Percentiles rank a stretch among this genome's conserved stretches.
Conservation (phyloP, 2,797 vertebrate genomes). For the Cuculus canorus region DNA sequence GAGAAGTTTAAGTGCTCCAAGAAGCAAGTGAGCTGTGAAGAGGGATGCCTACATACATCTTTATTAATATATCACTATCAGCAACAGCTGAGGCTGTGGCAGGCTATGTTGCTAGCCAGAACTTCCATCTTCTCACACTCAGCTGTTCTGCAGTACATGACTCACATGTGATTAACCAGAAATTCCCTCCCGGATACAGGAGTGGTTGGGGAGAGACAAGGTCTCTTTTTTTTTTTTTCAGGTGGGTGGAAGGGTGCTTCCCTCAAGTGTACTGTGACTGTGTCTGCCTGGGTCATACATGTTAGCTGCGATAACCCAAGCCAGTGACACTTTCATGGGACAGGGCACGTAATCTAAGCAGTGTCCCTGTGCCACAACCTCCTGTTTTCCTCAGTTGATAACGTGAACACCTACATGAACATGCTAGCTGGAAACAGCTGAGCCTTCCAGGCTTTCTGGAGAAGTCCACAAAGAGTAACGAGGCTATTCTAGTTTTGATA, state of each 20-base stretch:
- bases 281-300: neutral
- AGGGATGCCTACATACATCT: neutral
- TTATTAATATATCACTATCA: neutral
- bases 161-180: neutral
- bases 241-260: neutral
- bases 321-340: neutral
- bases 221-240: neutral
- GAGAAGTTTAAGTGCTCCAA: neutral
- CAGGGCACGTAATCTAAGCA: neutral
- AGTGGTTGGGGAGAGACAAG: neutral
- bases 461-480: neutral
- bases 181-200: neutral
- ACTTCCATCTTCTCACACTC: neutral
- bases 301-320: neutral
- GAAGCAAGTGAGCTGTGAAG: neutral
- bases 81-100: neutral
- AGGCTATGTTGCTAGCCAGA: neutral
- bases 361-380: neutral
- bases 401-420: neutral
- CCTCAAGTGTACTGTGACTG: neutral
- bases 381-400: neutral
- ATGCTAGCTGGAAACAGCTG: neutral
- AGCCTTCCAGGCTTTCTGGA: neutral
- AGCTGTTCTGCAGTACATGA: neutral
- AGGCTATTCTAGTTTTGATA: neutral